Base-by-base conservation (phyloP, 2,797 vertebrate species). In the Taenioides sp. region DNA sequence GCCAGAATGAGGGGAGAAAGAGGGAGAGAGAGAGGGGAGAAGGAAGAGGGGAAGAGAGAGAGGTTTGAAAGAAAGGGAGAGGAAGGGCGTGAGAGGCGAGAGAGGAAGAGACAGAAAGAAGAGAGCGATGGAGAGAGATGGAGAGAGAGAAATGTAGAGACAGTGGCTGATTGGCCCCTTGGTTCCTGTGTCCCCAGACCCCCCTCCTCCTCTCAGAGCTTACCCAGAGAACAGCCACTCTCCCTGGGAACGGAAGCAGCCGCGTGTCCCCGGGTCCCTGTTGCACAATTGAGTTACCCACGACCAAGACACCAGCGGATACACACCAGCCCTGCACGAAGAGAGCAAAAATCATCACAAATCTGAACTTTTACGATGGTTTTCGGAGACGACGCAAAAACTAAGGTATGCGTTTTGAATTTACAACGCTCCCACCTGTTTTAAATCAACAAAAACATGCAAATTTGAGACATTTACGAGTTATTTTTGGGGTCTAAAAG, bases 161-260 rank as follows among this genome's bases (percentile, higher is more conserved):
- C 20, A 3, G 20, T 4, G 52, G 7, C 52, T 22, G 2, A 11
- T 55, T 55, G 7, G 52, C 7, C 80, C 71, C 62, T 57, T 0
- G 65, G 81, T 58, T 71, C 28, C 72, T 25, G n/a, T 22, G 65
- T 81, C 82, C 79, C 75, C 63, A 14, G 75, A 77, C 49, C n/a
- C 52, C 20, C 52, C 10, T 20, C 50, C 50, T 20, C 52, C 10
- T n/a, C n/a, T 0, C 52, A 3, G 7, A 9, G n/a, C n/a, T 22
- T 20, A 50, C 49, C 82, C 77, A 89, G 85, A 76, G 86, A 91
- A 88, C 76, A 65, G 66, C 70, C 71, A 40, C 81, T 77, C 65
- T 71, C 84, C 82, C 87, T 94, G 94, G 92, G 93, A 94, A 94
- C 87, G 89, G 91, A 91, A 94, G 87, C 92, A 91, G 85, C 61